phyloP scores from a whole-genome alignment of 2,888 invertebrate genomes.

The Podabrus alpinus region DNA sequence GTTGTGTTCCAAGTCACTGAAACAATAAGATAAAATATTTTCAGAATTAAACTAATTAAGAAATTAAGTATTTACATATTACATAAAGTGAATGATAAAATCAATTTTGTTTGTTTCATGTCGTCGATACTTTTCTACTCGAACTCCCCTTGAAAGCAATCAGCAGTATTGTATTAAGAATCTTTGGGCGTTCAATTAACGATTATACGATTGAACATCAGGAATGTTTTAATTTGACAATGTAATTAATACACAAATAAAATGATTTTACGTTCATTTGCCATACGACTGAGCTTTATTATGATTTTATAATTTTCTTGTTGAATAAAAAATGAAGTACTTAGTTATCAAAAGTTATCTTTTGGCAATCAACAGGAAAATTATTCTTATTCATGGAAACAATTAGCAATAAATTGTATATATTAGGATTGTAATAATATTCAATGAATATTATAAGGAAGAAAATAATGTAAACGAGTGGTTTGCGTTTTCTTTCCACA shows the following conservation, averaged over 20 bases:
- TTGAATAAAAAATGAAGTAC: no score
- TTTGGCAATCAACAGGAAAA: no score
- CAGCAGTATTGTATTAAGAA: not conserved
- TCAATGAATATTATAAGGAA: no score
- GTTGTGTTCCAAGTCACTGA: slow-evolving; percentile 56
- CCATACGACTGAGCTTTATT: no score
- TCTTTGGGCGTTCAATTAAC: not conserved
- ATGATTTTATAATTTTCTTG: no score
- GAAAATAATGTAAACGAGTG: not conserved
- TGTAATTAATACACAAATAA: no score
- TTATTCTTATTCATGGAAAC: no score
- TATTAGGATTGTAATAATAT: no score
- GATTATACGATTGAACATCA: not conserved
- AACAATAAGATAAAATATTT: slow-evolving; percentile 36
- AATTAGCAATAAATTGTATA: no score
- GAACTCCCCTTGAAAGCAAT: not conserved
- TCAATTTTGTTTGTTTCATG: not conserved
- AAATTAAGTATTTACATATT: not conserved
- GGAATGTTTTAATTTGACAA: not conserved
- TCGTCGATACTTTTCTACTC: not conserved
- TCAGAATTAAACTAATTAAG: not conserved
- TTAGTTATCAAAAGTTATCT: no score
- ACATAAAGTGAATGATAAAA: not conserved
- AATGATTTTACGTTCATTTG: no score
- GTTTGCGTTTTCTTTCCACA: not conserved